Conservation (phyloP, 1,140 invertebrate species). For the Laupala kohalensis region DNA sequence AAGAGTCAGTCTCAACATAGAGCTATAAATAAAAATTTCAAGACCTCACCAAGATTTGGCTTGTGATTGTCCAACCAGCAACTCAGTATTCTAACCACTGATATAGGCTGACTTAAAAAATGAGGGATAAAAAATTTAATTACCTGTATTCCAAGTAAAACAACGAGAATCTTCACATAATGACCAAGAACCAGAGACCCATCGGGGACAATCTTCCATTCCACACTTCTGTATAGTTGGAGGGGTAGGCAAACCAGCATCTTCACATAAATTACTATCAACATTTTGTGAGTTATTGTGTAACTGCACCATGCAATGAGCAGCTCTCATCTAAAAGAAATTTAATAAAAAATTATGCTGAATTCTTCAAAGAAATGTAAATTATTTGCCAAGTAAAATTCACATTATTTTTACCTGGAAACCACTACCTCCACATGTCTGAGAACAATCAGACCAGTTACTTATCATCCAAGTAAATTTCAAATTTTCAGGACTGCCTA, state of each 20-base stretch:
- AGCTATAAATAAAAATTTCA: too few species aligned
- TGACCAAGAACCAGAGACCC: slow-evolving; percentile 57
- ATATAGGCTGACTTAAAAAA: too few species aligned
- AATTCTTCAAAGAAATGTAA: too few species aligned
- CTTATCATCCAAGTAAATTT: slow-evolving; percentile 67
- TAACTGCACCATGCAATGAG: slow-evolving; percentile 49
- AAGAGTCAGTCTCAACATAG: too few species aligned
- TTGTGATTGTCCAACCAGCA: too few species aligned
- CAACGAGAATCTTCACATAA: slow-evolving; percentile 54
- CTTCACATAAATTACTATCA: slow-evolving; percentile 52
- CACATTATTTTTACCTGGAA: slow-evolving; percentile 36
- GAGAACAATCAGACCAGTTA: slow-evolving; percentile 75
- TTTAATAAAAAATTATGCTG: neutral
- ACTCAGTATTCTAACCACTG: too few species aligned
- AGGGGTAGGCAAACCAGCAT: slow-evolving; percentile 49
- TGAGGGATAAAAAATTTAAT: too few species aligned
- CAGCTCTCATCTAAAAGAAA: slow-evolving; percentile 30
- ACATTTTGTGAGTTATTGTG: slow-evolving; percentile 42
- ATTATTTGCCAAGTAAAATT: too few species aligned
- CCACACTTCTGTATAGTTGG: slow-evolving; percentile 54
- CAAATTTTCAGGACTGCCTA: slow-evolving; percentile 34
- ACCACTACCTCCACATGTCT: slow-evolving; percentile 69
- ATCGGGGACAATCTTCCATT: slow-evolving; percentile 52
- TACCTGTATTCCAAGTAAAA: slow-evolving; percentile 60
- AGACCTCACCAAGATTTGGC: too few species aligned